Base-by-base conservation (phyloP, 2,797 vertebrate genomes). In the Premnoplex brunnescens region DNA sequence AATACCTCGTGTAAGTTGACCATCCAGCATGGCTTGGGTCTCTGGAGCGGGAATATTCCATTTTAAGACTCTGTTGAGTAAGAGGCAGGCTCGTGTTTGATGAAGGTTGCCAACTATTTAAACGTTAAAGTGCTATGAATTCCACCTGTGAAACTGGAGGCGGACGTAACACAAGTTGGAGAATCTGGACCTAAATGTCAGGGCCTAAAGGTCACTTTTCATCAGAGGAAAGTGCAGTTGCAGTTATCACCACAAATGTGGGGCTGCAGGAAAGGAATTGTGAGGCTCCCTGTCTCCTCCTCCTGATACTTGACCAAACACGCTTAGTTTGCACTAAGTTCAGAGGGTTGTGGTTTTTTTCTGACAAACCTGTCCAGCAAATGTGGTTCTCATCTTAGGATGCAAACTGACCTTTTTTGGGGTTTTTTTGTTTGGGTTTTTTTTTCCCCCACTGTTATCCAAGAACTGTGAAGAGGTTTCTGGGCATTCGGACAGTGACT, bases 101-200 rank as follows among this genome's bases (percentile, higher is more conserved):
- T 77, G 56, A 51, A 44, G 23, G 26, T 78, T 5, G 64, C 93
- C 96, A 94, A 68, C 59, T 93, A 83, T 88, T 96, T 86, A 75
- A 75, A 90, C 32, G 7, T 63, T 78, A 48, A 59, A 94, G 71
- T 74, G 85, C 74, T 92, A 22, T 75, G 75, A 87, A 95, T 95
- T 91, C 80, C 85, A 89, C 93, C 91, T 95, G 88, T 97, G 96
- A 95, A 96, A 96, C 88, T 93, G 77, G 93, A 96, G 94, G 89
- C 56, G 36, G 93, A 96, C 88, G 86, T 95, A 94, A 77, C 78
- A 67, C 85, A 93, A 95, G 81, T 89, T 91, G 80, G 77, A 85
- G 92, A 94, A 91, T 90, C 68, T 64, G 64, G 56, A 64, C 77
- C 85, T 95, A 94, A 96, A 96, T 94, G 93, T 96, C 95, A 96